Base-by-base conservation (phyloP, 2,888 invertebrate genomes). In the Calliphora vomitoria region DNA sequence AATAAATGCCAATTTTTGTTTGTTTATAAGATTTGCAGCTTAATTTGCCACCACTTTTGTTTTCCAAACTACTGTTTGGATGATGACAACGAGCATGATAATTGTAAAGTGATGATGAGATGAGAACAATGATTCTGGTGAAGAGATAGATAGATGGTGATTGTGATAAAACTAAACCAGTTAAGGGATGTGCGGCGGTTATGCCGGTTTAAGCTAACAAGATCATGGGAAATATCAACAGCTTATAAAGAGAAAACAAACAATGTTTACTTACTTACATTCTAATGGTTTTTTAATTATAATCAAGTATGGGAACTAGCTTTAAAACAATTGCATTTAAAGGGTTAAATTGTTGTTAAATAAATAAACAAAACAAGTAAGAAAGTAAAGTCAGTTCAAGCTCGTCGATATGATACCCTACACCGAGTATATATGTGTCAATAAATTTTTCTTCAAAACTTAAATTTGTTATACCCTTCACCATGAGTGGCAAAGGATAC, bases 171-270 rank as follows among this genome's bases (percentile, higher is more conserved):
- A 3, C 58, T 68, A 62, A 68, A 25, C 68, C 50, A 80, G 68
- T 80, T 80, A 81, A 75, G 69, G 80, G 80, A 41, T 62, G 44
- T 62, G 44, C 38, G 62, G 18, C 62, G 62, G 41, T 25, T 31
- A 62, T 55, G 31, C 0, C 8, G 47, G 15, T 20, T 20, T 31
- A 4, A 15, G 13, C 50, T 75, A 85, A 75, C 75, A 75, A 69
- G 75, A 85, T 81, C 80, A 80, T 85, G 85, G 75, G 85, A 85
- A 85, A 85, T 80, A 80, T 75, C 80, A 85, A 85, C 80, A 85
- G 69, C 62, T 85, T 85, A 75, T 10, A 41, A 3, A 55, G 18
- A 35, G 20, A 58, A 83, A 85, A 64, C 69, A 80, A 75, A 75
- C 38, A 85, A 55, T 11, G 20, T 35, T 35, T 35, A 6, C 35